Percentiles rank a stretch among this genome's conserved stretches.
Evolutionary conservation across 2,113 vertebrate species (phyloP).

Genomic region (Butorides virescens): DNA sequence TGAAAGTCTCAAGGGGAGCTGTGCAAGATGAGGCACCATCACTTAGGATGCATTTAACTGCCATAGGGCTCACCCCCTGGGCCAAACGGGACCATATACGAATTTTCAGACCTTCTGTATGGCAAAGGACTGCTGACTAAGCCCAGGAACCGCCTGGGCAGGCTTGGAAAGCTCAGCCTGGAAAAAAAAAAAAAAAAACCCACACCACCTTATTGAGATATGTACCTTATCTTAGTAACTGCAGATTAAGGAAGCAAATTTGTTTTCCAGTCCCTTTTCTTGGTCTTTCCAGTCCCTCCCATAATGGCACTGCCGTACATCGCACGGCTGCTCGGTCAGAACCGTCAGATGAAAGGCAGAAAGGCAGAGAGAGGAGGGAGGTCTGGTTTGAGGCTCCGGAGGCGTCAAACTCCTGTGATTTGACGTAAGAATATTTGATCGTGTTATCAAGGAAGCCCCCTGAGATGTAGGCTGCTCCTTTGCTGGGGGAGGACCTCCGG

Average conservation of each 20-base stretch:
- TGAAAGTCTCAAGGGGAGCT: not conserved
- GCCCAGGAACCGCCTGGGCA: not conserved
- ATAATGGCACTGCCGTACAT: not conserved
- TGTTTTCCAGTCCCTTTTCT: not conserved
- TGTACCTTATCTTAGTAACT: not conserved
- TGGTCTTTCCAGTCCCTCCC: not conserved
- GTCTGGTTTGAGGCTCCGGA: not conserved
- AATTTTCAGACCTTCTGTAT: not conserved
- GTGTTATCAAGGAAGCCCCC: not conserved
- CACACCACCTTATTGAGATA: not conserved
- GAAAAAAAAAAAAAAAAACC: not conserved
- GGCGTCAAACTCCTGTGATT: not conserved
- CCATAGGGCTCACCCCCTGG: not conserved
- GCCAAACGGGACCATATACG: not conserved
- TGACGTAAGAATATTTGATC: not conserved
- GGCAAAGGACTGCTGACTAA: not conserved
- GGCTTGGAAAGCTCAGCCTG: not conserved
- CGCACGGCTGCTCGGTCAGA: not conserved
- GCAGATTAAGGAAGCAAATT: not conserved
- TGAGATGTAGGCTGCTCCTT: not conserved
- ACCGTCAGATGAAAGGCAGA: not conserved
- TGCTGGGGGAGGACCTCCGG: not conserved
- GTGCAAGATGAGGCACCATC: not conserved
- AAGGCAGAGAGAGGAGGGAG: not conserved
- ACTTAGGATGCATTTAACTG: not conserved